Conservation (phyloP, 2,113 vertebrate species). For the Syrmaticus mikado region DNA sequence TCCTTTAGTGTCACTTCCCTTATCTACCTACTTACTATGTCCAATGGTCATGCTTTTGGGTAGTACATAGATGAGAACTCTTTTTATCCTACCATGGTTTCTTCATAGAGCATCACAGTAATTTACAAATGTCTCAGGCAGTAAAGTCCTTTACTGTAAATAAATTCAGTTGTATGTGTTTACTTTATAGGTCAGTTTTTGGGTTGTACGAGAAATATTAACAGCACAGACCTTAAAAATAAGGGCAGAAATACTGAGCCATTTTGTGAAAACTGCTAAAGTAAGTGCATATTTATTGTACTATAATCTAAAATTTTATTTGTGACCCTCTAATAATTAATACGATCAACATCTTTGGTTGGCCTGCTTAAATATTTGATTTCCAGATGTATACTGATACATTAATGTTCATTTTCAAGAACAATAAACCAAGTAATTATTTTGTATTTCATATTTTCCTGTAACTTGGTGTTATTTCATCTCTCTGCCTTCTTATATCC, state of each 20-base stretch:
- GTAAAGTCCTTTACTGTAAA: neutral
- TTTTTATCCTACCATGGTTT: neutral
- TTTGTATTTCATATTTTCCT: neutral
- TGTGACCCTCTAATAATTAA: neutral
- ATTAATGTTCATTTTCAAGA: neutral
- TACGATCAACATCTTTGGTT: neutral
- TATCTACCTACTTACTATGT: neutral
- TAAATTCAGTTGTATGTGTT: constrained; percentile 41
- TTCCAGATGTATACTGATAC: neutral
- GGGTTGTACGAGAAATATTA: constrained; percentile 95
- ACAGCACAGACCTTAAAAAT: constrained; percentile 97
- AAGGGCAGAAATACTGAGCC: constrained; percentile 93
- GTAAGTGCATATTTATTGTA: constrained; percentile 76
- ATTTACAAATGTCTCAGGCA: neutral
- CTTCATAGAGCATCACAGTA: neutral
- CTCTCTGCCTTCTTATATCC: neutral
- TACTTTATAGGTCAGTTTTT: constrained; percentile 92
- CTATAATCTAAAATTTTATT: neutral
- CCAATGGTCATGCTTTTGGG: neutral
- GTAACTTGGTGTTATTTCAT: neutral
- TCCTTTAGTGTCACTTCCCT: neutral
- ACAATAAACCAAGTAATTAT: neutral
- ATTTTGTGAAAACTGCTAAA: constrained; percentile 98
- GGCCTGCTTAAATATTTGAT: neutral
- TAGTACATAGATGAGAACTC: neutral